A percentile compares a stretch with the other conserved stretches of the same genome.
phyloP scores from a whole-genome alignment of 2,113 vertebrate genomes.

The Atrichornis clamosus region DNA sequence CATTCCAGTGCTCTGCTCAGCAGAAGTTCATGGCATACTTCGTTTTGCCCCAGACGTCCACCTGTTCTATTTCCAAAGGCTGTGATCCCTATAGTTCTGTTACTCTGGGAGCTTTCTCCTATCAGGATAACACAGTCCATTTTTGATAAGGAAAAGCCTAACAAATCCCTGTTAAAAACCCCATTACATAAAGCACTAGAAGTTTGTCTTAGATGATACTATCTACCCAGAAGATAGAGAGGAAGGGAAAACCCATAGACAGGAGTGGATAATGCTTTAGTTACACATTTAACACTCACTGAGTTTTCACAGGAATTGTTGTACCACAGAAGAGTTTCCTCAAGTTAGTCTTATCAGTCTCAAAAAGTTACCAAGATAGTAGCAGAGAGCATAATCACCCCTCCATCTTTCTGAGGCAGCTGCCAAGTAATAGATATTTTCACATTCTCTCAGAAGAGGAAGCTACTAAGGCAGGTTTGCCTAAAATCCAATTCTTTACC shows the following conservation, averaged over 20 bases:
- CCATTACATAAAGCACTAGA: neutral
- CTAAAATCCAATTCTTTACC: neutral
- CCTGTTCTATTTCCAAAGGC: neutral
- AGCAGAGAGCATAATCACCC: neutral
- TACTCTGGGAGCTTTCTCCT: neutral
- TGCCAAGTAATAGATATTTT: neutral
- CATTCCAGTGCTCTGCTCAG: fast-evolving
- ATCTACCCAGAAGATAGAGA: neutral
- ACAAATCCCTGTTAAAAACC: neutral
- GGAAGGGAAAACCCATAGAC: neutral
- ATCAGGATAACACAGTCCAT: neutral
- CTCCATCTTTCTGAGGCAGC: neutral
- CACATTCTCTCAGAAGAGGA: neutral
- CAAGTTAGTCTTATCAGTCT: neutral
- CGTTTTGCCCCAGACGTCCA: neutral
- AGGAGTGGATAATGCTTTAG: neutral
- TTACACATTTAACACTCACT: neutral
- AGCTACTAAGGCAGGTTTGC: neutral
- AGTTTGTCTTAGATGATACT: neutral
- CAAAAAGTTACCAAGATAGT: neutral
- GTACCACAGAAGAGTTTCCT: neutral
- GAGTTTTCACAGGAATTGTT: neutral
- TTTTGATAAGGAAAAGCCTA: neutral
- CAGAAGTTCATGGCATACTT: neutral
- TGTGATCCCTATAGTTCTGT: neutral